phyloP scores from a whole-genome alignment of 2,113 vertebrate genomes.

The Conger conger region DNA sequence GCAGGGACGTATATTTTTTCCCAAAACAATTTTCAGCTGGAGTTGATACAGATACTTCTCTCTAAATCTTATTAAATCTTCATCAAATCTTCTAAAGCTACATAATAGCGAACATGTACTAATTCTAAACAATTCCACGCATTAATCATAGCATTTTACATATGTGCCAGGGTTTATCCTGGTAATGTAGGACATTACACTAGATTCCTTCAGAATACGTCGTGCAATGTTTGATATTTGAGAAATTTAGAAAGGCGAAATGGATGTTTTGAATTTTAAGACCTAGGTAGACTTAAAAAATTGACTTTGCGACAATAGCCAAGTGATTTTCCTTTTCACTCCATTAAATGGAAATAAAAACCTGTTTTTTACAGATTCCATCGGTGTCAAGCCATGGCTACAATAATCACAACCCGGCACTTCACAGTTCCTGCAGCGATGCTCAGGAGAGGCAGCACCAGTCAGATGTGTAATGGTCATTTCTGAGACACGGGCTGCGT shows the following conservation, averaged over 20 bases:
- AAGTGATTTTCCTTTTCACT: not conserved
- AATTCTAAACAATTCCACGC: no score
- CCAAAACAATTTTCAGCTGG: no score
- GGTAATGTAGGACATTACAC: no score
- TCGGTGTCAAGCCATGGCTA: not conserved
- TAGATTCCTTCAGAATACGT: not conserved
- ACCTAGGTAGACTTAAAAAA: not conserved
- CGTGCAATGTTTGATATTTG: not conserved
- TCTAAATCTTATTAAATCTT: no score
- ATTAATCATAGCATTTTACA: no score
- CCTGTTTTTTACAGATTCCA: not conserved
- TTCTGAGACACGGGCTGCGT: constrained; percentile 7
- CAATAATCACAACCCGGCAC: not conserved
- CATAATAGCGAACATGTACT: no score
- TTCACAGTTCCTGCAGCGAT: not conserved
- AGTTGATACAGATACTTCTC: no score
- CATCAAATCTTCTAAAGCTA: no score
- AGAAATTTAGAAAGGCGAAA: not conserved
- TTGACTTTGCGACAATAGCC: not conserved
- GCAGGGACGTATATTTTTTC: no score
- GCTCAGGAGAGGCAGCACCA: constrained; percentile 19
- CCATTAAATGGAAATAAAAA: no score
- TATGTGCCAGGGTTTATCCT: no score
- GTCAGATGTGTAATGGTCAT: not conserved
- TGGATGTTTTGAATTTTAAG: not conserved